Evolutionary conservation across 2,113 vertebrate species (phyloP).

Genomic region (Pyrgilauda ruficollis): DNA sequence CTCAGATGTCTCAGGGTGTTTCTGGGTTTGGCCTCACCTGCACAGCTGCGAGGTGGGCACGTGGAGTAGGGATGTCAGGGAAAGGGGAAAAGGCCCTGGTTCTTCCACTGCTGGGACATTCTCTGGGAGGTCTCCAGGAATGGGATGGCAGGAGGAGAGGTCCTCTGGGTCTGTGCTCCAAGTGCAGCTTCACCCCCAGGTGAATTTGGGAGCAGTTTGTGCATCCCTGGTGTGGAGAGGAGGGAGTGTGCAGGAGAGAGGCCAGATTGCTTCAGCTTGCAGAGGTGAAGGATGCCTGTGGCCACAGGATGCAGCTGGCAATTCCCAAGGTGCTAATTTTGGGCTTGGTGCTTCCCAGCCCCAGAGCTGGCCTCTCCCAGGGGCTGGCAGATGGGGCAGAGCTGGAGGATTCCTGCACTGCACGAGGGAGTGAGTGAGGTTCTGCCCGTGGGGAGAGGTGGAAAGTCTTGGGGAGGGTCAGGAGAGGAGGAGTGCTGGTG

Average conservation of each 20-base stretch:
- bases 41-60: neutral
- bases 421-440: accelerated
- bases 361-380: neutral
- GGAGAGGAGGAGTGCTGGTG: neutral
- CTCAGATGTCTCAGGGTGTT: accelerated
- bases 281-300: neutral
- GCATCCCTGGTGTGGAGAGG: neutral
- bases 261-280: neutral
- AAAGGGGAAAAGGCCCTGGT: neutral
- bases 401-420: neutral
- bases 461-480: neutral
- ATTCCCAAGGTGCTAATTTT: neutral
- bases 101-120: neutral
- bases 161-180: neutral
- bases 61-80: neutral
- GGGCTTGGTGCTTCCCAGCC: neutral
- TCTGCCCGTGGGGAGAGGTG: neutral
- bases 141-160: neutral
- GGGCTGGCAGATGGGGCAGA: neutral
- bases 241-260: neutral
- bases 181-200: neutral
- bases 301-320: neutral
- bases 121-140: neutral
- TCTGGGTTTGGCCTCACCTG: neutral
- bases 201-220: neutral